A percentile compares a stretch with the other conserved stretches of the same genome.
Conservation (phyloP, 2,113 vertebrate species). For the Hemibagrus wyckioides region DNA sequence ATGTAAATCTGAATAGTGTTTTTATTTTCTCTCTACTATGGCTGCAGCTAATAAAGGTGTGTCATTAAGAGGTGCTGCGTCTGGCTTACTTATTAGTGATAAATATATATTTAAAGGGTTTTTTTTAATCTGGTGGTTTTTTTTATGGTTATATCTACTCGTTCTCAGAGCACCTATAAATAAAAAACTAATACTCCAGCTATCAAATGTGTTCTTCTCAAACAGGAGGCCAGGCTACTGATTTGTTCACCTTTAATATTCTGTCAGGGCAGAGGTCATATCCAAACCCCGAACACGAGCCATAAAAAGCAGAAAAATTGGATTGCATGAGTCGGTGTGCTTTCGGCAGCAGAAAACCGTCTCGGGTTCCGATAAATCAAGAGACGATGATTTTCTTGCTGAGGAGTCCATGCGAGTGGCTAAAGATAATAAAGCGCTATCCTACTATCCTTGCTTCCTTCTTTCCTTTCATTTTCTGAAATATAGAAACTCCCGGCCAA, state of each 20-base stretch:
- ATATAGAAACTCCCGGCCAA: background rate
- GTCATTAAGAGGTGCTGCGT: no score
- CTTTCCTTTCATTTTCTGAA: background rate
- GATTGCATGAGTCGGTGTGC: background rate
- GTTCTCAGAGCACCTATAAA: background rate
- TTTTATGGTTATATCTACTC: background rate
- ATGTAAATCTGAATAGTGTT: background rate
- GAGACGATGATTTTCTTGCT: background rate
- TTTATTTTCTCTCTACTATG: background rate
- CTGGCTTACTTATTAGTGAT: no score
- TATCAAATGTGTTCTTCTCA: background rate
- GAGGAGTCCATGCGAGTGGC: background rate
- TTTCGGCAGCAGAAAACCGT: background rate
- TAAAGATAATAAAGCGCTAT: slow-evolving; percentile 16
- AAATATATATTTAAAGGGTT: no score
- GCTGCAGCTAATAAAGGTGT: no score
- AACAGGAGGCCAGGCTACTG: background rate
- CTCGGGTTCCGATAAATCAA: background rate
- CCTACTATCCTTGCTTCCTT: background rate
- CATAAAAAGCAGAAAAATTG: background rate
- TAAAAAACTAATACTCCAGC: background rate
- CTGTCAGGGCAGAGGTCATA: background rate
- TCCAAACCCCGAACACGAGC: background rate
- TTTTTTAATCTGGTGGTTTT: background rate
- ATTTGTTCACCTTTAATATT: background rate